Evolutionary conservation across 2,888 invertebrate species (phyloP).

Genomic region (Dilophus febrilis): DNA sequence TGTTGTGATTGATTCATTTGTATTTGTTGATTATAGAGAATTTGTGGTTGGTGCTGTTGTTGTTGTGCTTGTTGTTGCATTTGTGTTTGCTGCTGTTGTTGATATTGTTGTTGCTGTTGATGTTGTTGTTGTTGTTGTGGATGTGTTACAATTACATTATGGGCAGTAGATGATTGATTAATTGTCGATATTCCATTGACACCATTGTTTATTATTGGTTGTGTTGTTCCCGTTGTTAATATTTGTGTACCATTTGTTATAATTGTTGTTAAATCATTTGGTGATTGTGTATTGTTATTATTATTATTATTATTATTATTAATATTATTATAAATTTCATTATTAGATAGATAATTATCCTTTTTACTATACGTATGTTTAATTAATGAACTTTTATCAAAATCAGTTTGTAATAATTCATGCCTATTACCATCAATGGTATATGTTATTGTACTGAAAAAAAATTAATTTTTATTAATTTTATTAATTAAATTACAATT

Average conservation of each 20-base stretch:
- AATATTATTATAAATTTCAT: no score
- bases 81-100: slow-evolving; percentile 7
- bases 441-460: no score
- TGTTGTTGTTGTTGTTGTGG: background rate
- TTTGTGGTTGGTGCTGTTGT: slow-evolving; percentile 10
- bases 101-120: slow-evolving; percentile 10
- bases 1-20: slow-evolving; percentile 16
- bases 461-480: no score
- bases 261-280: no score
- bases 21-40: slow-evolving; percentile 17
- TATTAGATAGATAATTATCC: slow-evolving; percentile 13
- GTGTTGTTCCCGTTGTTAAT: no score
- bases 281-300: slow-evolving; percentile 27
- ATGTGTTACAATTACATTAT: no score
- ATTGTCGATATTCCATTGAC: no score
- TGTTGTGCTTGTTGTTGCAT: slow-evolving; percentile 8
- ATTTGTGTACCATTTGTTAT: no score
- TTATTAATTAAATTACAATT: no score
- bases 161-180: no score
- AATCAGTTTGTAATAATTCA: slow-evolving; percentile 1
- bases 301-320: slow-evolving; percentile 29
- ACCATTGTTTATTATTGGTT: no score
- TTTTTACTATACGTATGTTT: slow-evolving; percentile 18
- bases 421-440: no score
- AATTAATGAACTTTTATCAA: slow-evolving; percentile 16